A percentile compares a stretch with the other conserved stretches of the same genome.
Conservation (phyloP, 2,797 vertebrate genomes). For the Cryptoblepharus egeriae region DNA sequence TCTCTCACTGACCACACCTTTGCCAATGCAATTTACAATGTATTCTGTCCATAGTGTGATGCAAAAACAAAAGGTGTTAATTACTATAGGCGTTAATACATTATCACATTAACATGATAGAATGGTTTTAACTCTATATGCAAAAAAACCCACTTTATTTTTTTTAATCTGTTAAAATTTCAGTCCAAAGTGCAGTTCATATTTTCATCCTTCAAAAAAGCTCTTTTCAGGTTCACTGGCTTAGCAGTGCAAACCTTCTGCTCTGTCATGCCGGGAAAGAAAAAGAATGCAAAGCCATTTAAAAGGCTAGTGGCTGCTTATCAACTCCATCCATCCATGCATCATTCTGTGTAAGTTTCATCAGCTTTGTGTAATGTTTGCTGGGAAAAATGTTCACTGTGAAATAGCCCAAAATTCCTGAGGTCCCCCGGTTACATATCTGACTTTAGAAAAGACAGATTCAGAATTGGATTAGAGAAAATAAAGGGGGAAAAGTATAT, state of each 20-base stretch:
- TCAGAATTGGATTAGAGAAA: not conserved
- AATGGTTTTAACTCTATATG: not conserved
- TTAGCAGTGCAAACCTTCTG: not conserved
- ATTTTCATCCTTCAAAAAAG: not conserved
- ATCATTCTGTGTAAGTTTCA: constrained; percentile 13
- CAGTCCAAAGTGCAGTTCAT: not conserved
- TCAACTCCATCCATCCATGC: constrained; percentile 20
- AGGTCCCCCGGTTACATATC: not conserved
- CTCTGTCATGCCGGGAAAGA: not conserved
- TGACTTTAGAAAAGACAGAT: not conserved
- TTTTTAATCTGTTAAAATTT: not conserved
- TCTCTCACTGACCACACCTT: too few species aligned
- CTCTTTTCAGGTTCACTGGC: not conserved
- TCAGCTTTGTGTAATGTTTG: constrained; percentile 27
- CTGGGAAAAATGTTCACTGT: constrained; percentile 8
- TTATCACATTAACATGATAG: not conserved
- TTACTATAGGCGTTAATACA: too few species aligned
- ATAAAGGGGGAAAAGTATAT: not conserved
- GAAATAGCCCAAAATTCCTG: constrained; percentile 21
- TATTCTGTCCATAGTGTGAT: not conserved
- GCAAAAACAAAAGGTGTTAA: not conserved
- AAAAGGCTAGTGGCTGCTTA: not conserved
- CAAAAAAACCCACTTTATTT: not conserved
- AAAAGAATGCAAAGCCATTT: constrained; percentile 6
- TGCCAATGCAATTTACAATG: too few species aligned